These are phyloP conservation scores for Sebastes steindachneri DNA, from an alignment of 2,797 vertebrate species.

Conservation along the genomic window DNA sequence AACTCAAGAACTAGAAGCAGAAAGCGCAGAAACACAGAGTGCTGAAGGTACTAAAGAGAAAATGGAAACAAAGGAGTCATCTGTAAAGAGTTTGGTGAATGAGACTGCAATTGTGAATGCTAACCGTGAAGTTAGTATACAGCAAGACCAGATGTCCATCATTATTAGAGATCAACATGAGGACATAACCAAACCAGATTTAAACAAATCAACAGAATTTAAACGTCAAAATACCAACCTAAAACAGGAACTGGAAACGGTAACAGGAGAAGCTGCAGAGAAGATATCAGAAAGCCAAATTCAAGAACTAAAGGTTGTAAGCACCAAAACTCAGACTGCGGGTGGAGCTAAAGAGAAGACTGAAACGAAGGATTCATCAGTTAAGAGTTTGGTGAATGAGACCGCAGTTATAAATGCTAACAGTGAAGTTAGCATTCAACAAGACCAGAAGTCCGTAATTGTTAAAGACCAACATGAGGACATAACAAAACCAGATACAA, in stretches of 20 bases:
- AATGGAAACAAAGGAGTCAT: background rate
- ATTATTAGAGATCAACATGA: background rate
- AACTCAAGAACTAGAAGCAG: background rate
- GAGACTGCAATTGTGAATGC: background rate
- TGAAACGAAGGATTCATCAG: background rate
- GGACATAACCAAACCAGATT: background rate
- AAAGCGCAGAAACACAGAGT: background rate
- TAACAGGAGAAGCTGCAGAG: background rate
- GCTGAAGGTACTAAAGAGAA: background rate
- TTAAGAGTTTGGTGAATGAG: background rate
- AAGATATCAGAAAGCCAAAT: background rate
- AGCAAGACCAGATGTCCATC: slow-evolving; percentile 7
- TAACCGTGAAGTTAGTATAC: background rate
- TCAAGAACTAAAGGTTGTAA: background rate
- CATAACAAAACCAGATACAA: background rate
- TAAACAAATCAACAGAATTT: background rate
- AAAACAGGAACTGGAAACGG: background rate
- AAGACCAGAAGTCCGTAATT: background rate
- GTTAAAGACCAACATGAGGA: too few relatives aligned
- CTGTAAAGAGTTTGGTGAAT: background rate
- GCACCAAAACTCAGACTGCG: background rate
- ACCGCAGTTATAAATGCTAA: background rate
- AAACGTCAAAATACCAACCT: background rate
- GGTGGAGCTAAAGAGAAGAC: background rate
- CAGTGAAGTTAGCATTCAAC: background rate